Conservation (phyloP, 2,888 invertebrate species). For the Caenorhabditis sp. region DNA sequence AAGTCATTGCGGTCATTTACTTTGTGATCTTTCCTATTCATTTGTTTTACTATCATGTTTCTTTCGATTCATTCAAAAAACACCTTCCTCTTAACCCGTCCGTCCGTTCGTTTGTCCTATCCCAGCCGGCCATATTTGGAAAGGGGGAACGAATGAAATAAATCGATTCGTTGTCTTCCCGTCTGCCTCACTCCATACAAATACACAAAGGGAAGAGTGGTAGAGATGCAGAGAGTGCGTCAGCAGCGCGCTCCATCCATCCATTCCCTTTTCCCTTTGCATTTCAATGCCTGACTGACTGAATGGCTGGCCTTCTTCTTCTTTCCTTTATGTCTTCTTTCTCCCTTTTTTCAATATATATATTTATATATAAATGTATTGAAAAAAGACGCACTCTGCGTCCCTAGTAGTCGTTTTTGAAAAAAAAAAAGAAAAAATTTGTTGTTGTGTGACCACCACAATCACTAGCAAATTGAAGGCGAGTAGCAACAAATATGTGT, state of each 20-base stretch:
- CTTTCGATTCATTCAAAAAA: background rate
- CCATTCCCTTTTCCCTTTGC: background rate
- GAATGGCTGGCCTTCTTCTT: background rate
- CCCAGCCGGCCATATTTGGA: background rate
- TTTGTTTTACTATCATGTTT: background rate
- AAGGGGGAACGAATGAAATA: background rate
- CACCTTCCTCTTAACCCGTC: background rate
- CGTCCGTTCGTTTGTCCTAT: background rate
- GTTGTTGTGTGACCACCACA: background rate
- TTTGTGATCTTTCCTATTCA: background rate
- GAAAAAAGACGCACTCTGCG: background rate
- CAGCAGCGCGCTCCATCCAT: background rate
- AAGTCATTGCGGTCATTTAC: too few species aligned
- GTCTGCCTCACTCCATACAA: background rate
- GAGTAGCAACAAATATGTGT: background rate
- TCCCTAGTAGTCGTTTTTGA: background rate
- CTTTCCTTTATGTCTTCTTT: background rate
- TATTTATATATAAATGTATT: background rate
- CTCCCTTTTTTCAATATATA: background rate
- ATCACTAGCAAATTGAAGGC: background rate
- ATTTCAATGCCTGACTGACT: background rate
- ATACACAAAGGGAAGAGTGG: background rate
- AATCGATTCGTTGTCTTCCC: background rate
- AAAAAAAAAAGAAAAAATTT: background rate
- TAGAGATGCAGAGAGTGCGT: background rate